phyloP scores from a whole-genome alignment of 2,888 invertebrate genomes.

The Molanna angustata region DNA sequence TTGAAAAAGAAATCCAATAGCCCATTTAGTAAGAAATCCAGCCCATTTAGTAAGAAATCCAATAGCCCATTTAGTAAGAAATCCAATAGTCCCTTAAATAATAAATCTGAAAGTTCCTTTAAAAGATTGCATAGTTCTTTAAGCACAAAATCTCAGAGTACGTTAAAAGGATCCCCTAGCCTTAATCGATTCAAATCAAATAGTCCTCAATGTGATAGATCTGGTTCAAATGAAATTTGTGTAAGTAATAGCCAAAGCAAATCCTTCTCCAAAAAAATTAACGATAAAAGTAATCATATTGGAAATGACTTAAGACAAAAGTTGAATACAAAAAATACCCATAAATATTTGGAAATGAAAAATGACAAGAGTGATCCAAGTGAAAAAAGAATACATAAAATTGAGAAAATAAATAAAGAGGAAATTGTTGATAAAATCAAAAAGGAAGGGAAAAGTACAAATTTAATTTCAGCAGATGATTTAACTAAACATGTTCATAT shows the following conservation, averaged over 20 bases:
- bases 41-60: background rate
- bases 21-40: background rate
- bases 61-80: slow-evolving; percentile 6
- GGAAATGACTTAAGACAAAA: background rate
- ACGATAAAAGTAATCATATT: background rate
- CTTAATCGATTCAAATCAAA: too few relatives aligned
- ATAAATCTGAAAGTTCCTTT: background rate
- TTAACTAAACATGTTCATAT: too few relatives aligned
- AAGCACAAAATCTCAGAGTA: too few relatives aligned
- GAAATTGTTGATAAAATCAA: too few relatives aligned
- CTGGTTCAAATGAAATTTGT: background rate
- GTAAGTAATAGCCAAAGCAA: background rate
- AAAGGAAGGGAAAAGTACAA: too few relatives aligned
- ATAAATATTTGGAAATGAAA: background rate
- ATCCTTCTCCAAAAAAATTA: background rate
- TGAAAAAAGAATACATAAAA: background rate
- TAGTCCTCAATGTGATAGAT: too few relatives aligned
- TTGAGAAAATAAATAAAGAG: too few relatives aligned
- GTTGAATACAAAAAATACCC: background rate
- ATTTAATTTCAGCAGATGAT: too few relatives aligned
- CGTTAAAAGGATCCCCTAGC: background rate
- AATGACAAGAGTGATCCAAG: background rate
- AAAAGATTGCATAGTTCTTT: too few relatives aligned
- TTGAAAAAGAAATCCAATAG: background rate
- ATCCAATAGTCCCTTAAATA: background rate